Base-by-base conservation (phyloP, 2,113 vertebrate species). In the Pungitius pungitius region DNA sequence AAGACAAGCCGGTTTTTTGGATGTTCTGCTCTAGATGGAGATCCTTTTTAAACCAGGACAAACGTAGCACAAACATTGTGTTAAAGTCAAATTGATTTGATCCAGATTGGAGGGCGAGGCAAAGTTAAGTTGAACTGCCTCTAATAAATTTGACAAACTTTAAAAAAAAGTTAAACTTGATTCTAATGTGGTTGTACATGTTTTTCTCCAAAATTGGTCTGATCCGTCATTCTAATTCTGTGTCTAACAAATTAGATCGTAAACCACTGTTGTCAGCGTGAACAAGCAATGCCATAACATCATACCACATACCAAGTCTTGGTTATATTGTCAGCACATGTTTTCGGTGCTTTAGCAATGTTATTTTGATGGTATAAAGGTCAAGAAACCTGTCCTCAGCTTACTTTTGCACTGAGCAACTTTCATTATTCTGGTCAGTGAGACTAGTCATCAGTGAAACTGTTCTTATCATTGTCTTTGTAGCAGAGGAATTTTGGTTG, bases 191-290 rank as follows among this genome's bases (percentile, higher is more conserved):
- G 22, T 43, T 64, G 67, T 20, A 6, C 0, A n/a, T n/a, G 7
- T 60, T 0, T 62, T 9, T 15, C 27, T 35, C 5, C 24, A 2
- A 26, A 43, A 49, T 43, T 35, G 40, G 59, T 87, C 80, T 74
- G 52, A 61, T 85, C 75, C 85, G 71, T 69, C 68, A 14, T 88
- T 90, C 81, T 84, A 83, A 84, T 84, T 90, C 76, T 89, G 37
- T 66, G 67, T 39, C 43, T 66, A 14, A 65, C 30, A 57, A 56
- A 37, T 1, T 20, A n/a, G 26, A 73, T 8, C 8, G 8, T 56
- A 75, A 76, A 59, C 22, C 26, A 54, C 52, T 54, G 47, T 75
- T 57, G 59, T 51, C 56, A 54, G 75, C 66, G 55, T 72, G 45
- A 67, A 68, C 61, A 69, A 60, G 64, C 45, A 56, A 35, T 70